A percentile compares a stretch with the other conserved stretches of the same genome.
These are phyloP conservation scores for Pogonognathellus flavescens DNA, from an alignment of 1,140 invertebrate species.

Conservation along the genomic window DNA sequence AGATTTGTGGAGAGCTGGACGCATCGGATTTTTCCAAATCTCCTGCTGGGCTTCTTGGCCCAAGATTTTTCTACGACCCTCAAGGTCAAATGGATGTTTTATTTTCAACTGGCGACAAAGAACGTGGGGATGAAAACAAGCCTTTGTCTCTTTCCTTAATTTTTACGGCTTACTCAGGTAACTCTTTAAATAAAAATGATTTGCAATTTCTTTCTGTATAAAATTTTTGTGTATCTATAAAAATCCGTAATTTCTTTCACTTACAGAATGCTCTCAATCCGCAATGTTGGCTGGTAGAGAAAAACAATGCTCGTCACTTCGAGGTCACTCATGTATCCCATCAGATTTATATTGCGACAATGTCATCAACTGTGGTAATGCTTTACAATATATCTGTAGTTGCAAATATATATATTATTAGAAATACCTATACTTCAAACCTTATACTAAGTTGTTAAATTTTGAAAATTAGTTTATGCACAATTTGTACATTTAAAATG, in stretches of 20 bases:
- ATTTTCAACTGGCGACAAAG: slow-evolving; percentile 56
- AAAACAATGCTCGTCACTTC: slow-evolving; percentile 44
- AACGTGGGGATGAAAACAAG: slow-evolving; percentile 7
- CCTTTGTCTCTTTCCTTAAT: slow-evolving; percentile 58
- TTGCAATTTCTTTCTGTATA: not conserved
- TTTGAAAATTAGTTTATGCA: no score
- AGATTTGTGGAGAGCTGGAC: slow-evolving; percentile 61
- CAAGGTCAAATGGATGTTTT: slow-evolving; percentile 63
- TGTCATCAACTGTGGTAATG: slow-evolving; percentile 60
- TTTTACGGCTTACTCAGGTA: slow-evolving; percentile 63
- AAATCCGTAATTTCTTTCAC: not conserved
- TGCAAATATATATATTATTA: no score
- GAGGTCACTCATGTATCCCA: slow-evolving; percentile 57
- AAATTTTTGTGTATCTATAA: not conserved
- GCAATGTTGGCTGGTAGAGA: not conserved
- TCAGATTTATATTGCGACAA: slow-evolving; percentile 60
- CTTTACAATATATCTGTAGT: no score
- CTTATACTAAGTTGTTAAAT: no score
- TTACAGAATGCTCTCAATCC: slow-evolving; percentile 49
- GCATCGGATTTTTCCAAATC: slow-evolving; percentile 49
- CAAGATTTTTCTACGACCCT: slow-evolving; percentile 59
- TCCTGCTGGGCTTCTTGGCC: slow-evolving; percentile 58
- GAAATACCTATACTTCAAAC: no score
- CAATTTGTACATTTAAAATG: no score
- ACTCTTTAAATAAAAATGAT: no score